Evolutionary conservation across 2,888 invertebrate genomes (phyloP).

Genomic region (Amaurobius ferox): DNA sequence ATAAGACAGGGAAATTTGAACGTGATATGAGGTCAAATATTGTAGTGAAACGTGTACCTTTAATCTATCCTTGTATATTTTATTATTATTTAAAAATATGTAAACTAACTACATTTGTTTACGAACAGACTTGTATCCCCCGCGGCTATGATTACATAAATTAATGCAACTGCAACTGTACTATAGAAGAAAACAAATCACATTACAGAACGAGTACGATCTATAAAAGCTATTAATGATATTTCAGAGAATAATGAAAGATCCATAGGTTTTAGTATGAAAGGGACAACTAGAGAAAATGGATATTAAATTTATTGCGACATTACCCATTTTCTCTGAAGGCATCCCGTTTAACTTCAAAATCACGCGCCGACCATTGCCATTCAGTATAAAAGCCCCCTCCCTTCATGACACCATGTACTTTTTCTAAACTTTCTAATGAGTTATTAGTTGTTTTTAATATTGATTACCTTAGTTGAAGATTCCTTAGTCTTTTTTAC

Average conservation of each 20-base stretch:
- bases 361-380: slow-evolving; percentile 79
- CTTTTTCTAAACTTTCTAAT: background rate
- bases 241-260: background rate
- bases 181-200: slow-evolving; percentile 58
- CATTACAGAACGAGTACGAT: background rate
- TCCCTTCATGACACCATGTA: slow-evolving; percentile 46
- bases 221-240: background rate
- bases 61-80: background rate
- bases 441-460: background rate
- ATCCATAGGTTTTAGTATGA: background rate
- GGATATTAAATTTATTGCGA: slow-evolving; percentile 22
- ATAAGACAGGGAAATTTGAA: slow-evolving; percentile 74
- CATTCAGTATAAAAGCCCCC: slow-evolving; percentile 70
- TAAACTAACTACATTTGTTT: slow-evolving; percentile 31
- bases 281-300: background rate
- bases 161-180: slow-evolving; percentile 68
- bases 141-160: slow-evolving; percentile 61
- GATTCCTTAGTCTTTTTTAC: background rate
- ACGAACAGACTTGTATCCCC: slow-evolving; percentile 34
- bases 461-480: background rate
- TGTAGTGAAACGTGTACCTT: background rate
- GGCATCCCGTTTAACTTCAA: slow-evolving; percentile 77
- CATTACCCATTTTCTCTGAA: slow-evolving; percentile 72
- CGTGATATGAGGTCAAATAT: slow-evolving; percentile 24
- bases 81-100: background rate